Evolutionary conservation across 2,888 invertebrate species (phyloP), one percentile per base, ranked within the genome.

Genomic region (Mimumesa dahlbomi): DNA sequence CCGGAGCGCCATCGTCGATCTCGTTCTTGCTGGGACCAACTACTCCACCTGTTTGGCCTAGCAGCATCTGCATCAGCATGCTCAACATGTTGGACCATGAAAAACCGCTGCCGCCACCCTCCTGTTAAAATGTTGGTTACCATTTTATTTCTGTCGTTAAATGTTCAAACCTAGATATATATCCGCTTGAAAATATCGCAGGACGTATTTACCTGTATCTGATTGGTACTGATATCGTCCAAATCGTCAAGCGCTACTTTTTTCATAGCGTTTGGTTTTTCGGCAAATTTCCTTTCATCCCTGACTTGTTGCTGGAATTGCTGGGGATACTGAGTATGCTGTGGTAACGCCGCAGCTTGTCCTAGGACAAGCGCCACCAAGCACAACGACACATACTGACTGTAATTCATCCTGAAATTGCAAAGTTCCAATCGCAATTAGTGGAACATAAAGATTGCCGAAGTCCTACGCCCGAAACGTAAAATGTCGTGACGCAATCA

Each of bases 51-150:
- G 92, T 91, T 85, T 95, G 91, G 38, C 91, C 95, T 90, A 97
- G 94, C 85, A 97, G 91, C 94, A 97, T 94, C 89, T 96, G 96
- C 94, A 97, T 94, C 73, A 97, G 91, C 92, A 95, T 95, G 62
- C 94, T 94, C 82, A 97, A 90, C 93, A 97, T 93, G 89, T 95
- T 96, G 49, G 95, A 94, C 96, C 96, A 97, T 16, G 96, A 95
- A 89, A 96, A 97, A 58, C 95, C 95, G 50, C 92, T 91, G 38
- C 90, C 87, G 50, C 88, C 87, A 76, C 94, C 94, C 62, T 89
- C 89, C 89, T 89, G 40, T 13, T 50, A 14, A 49, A n/a, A n/a
- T n/a, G n/a, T n/a, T n/a, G n/a, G n/a, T n/a, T n/a, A n/a, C n/a
- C n/a, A n/a, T n/a, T n/a, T n/a, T n/a, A n/a, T n/a, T n/a, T n/a